phyloP scores from a whole-genome alignment of 64 coral and sea anemone genomes.

The Montipora capricornis region DNA sequence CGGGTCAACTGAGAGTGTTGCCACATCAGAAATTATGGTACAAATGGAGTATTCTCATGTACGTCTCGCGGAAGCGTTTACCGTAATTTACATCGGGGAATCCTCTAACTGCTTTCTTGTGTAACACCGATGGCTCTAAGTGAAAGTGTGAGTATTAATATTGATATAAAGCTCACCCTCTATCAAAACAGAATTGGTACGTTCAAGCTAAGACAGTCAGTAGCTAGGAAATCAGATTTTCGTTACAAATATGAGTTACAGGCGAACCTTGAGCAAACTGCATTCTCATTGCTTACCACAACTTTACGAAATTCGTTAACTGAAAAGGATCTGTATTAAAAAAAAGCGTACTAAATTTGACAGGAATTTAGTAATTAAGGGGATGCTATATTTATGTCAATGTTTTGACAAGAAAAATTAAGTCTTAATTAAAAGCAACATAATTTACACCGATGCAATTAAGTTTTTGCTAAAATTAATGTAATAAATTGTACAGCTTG shows the following conservation, averaged over 20 bases:
- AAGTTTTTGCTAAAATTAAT: background rate
- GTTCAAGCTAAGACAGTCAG: background rate
- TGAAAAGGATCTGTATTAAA: no score
- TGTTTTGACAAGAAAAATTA: background rate
- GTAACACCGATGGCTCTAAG: slow-evolving; percentile 6
- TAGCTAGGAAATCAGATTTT: no score
- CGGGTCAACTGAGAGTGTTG: background rate
- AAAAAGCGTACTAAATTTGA: no score
- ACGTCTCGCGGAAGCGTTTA: no score
- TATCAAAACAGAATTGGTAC: background rate
- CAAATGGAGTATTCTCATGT: background rate
- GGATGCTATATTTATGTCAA: background rate
- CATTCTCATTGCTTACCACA: background rate
- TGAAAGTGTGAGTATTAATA: slow-evolving; percentile 14
- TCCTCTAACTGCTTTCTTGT: background rate
- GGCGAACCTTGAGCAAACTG: no score
- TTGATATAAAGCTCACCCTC: background rate
- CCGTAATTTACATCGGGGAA: background rate
- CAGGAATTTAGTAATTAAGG: background rate
- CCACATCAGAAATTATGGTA: background rate
- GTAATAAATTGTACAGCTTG: no score
- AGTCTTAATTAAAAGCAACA: no score
- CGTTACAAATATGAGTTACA: no score
- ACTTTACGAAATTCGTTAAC: background rate
- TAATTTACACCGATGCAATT: background rate